These are phyloP conservation scores for Hydrophis major DNA, from an alignment of 2,797 vertebrate genomes.

Conservation along the genomic window DNA sequence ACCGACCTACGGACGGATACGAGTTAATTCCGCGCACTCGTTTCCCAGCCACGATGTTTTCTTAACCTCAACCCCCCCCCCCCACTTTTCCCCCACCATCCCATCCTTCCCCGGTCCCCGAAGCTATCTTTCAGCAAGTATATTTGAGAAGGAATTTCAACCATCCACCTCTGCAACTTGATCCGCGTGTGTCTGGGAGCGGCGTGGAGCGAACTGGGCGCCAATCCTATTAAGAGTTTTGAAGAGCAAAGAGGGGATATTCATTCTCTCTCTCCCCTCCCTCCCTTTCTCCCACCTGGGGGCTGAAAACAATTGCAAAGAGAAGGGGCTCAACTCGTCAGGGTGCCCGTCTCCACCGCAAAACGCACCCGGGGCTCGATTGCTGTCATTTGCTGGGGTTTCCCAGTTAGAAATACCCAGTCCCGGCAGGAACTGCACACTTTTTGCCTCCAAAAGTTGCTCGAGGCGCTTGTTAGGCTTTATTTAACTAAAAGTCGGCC, in stretches of 20 bases:
- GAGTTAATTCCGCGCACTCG: not conserved
- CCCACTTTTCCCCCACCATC: not conserved
- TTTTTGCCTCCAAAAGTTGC: not conserved
- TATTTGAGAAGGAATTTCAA: constrained; percentile 91
- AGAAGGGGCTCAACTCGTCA: constrained; percentile 43
- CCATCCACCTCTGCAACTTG: constrained; percentile 87
- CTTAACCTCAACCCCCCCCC: not conserved
- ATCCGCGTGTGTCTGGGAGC: constrained; percentile 85
- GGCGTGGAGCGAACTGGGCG: constrained; percentile 78
- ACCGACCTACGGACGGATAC: not conserved
- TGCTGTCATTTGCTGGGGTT: constrained; percentile 65
- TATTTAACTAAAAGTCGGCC: not conserved
- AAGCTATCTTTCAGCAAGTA: constrained; percentile 80
- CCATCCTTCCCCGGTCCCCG: not conserved
- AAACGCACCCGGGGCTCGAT: constrained; percentile 50
- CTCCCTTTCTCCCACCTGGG: not conserved
- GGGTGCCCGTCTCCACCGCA: not conserved
- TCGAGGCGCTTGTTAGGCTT: not conserved
- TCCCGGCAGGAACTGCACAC: not conserved
- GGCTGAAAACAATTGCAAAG: constrained; percentile 57
- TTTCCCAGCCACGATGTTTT: constrained; percentile 19
- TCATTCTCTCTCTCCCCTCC: constrained; percentile 23
- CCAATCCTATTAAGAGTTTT: constrained; percentile 78
- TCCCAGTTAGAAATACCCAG: not conserved
- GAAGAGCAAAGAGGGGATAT: constrained; percentile 54